A percentile compares a stretch with the other conserved stretches of the same genome.
Evolutionary conservation across 1,140 invertebrate species (phyloP).

Genomic region (Nomia melanderi): DNA sequence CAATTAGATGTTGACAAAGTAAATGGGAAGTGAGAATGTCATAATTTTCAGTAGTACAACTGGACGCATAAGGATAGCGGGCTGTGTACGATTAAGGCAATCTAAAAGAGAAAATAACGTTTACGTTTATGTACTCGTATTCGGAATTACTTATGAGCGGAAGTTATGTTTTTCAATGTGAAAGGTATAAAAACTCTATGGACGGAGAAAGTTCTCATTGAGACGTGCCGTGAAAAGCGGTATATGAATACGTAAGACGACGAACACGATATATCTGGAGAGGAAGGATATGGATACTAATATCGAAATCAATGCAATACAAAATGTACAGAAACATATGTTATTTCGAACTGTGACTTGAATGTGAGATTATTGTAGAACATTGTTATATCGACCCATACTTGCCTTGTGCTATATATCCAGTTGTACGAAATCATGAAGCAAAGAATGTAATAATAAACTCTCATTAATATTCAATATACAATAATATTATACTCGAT

Average conservation of each 20-base stretch:
- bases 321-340: conserved; percentile 45
- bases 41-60: conserved; percentile 70
- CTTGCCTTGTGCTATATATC: conserved; percentile 80
- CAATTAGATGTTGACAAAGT: conserved; percentile 40
- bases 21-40: conserved; percentile 31
- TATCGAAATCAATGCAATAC: conserved; percentile 47
- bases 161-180: too few relatives aligned
- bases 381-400: conserved; percentile 70
- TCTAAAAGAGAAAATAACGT: conserved; percentile 32
- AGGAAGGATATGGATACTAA: conserved; percentile 52
- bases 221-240: too few relatives aligned
- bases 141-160: conserved; percentile 3
- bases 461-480: conserved; percentile 64
- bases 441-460: conserved; percentile 76
- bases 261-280: conserved; percentile 50
- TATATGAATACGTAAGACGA: conserved; percentile 17
- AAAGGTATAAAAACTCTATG: too few relatives aligned
- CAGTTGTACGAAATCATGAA: conserved; percentile 78
- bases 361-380: conserved; percentile 54
- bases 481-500: conserved; percentile 25
- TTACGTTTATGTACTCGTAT: conserved; percentile 5
- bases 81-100: conserved; percentile 53
- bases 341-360: conserved; percentile 31
- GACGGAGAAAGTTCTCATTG: too few relatives aligned
- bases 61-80: conserved; percentile 73